Percentiles rank a stretch among this genome's conserved stretches.
phyloP scores from a whole-genome alignment of 2,113 vertebrate genomes.

The Gadus macrocephalus region DNA sequence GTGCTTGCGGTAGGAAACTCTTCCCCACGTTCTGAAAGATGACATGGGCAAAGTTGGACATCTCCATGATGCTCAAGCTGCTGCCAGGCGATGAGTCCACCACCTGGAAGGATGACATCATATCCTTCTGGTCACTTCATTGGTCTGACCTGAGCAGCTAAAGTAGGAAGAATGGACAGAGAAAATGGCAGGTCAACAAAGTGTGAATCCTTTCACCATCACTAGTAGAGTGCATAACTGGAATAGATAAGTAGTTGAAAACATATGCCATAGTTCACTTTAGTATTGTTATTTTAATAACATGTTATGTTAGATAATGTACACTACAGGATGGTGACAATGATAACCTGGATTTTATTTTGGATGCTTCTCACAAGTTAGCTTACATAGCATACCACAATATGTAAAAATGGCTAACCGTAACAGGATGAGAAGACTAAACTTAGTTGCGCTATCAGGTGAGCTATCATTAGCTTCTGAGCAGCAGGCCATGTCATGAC shows the following conservation, averaged over 20 bases:
- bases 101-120: slow-evolving; percentile 91
- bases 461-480: slow-evolving; percentile 51
- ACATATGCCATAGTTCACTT: too few relatives aligned
- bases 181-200: too few relatives aligned
- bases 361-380: too few relatives aligned
- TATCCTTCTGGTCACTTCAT: slow-evolving; percentile 61
- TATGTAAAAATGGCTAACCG: too few relatives aligned
- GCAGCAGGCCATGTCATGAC: slow-evolving; percentile 61
- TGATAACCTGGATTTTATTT: too few relatives aligned
- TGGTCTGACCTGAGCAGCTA: slow-evolving; percentile 37
- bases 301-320: too few relatives aligned
- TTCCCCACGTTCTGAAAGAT: slow-evolving; percentile 98
- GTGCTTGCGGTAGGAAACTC: slow-evolving; percentile 91
- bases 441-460: slow-evolving; percentile 32
- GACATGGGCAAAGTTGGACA: slow-evolving; percentile 96
- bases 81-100: slow-evolving; percentile 74
- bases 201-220: too few relatives aligned
- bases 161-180: slow-evolving; percentile 4
- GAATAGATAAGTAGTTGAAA: too few relatives aligned
- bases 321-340: too few relatives aligned
- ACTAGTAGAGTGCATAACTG: too few relatives aligned
- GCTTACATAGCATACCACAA: too few relatives aligned
- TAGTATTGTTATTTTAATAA: too few relatives aligned
- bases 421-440: slow-evolving; percentile 10
- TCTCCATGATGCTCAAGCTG: slow-evolving; percentile 78